Evolutionary conservation across 2,113 vertebrate genomes (phyloP), one percentile per base, ranked within the genome.

Genomic region (Numida meleagris): DNA sequence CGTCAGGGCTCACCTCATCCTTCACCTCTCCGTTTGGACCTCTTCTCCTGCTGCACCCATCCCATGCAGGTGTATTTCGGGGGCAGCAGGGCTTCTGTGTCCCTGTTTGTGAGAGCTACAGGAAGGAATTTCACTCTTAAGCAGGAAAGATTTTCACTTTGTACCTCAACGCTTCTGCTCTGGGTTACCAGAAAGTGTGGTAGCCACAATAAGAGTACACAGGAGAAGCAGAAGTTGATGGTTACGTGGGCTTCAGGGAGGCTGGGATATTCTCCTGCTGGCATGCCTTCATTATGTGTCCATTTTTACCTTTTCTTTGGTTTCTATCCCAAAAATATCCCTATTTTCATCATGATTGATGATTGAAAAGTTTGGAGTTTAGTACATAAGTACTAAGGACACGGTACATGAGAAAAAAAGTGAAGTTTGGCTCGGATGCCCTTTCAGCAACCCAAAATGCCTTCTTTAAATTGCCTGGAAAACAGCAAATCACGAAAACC

Each of bases 351-450:
- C 29, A 29, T 25, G 20, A 45, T 50, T 20, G 42, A 38, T 72
- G 13, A 10, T 61, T 12, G 45, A 27, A 31, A 77, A 53, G 5
- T 57, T 61, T 73, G 48, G 6, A 12, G 15, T 51, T 62, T 27
- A 38, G 48, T 9, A 15, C 6, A 1, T 27, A n/a, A 57, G 18
- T 31, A 42, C 43, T 25, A 1, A 48, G 65, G 10, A 45, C 23
- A 12, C 1, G 20, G 12, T 2, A 17, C 8, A 13, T 36, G 20
- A 14, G 38, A 43, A 48, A 31, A 72, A 17, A 5, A 2, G 1
- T 8, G 50, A 20, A 0, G 0, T 48, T 57, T 77, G 29, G 29
- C 25, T 33, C 24, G 0, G 4, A 5, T 18, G 19, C 23, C 62
- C 33, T 63, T 80, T 43, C 45, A 14, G 31, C 7, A 48, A 72